Percentiles rank a stretch among this genome's conserved stretches.
Conservation (phyloP, 2,888 invertebrate genomes). For the Epistrophe eligans region DNA sequence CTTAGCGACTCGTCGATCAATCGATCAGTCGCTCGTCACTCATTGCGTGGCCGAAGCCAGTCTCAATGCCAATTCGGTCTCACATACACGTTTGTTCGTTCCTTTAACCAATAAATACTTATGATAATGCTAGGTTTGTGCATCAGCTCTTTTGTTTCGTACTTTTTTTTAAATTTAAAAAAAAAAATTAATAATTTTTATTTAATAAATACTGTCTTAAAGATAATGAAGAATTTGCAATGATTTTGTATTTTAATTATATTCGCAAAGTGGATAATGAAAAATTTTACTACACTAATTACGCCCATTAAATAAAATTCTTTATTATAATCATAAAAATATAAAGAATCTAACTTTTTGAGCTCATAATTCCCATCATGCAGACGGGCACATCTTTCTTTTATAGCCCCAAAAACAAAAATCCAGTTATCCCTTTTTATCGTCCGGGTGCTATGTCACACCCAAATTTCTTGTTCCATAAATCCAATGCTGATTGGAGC, state of each 20-base stretch:
- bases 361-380: slow-evolving; percentile 40
- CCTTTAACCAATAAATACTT: no score
- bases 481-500: slow-evolving; percentile 66
- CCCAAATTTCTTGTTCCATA: slow-evolving; percentile 66
- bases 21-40: no score
- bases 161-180: no score
- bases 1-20: no score
- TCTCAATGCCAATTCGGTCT: no score
- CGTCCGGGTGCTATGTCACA: slow-evolving; percentile 58
- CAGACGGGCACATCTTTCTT: not conserved
- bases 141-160: no score
- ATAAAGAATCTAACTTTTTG: slow-evolving; percentile 9
- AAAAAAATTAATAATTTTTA: no score
- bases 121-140: no score
- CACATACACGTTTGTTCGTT: no score
- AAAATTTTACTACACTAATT: not conserved
- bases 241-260: not conserved
- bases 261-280: not conserved
- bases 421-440: slow-evolving; percentile 60
- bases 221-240: not conserved
- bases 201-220: no score
- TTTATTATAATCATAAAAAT: slow-evolving; percentile 18
- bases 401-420: slow-evolving; percentile 27
- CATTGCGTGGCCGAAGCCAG: no score
- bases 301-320: not conserved